Evolutionary conservation across 2,113 vertebrate genomes (phyloP).

Genomic region (Notarius lentiginosus): DNA sequence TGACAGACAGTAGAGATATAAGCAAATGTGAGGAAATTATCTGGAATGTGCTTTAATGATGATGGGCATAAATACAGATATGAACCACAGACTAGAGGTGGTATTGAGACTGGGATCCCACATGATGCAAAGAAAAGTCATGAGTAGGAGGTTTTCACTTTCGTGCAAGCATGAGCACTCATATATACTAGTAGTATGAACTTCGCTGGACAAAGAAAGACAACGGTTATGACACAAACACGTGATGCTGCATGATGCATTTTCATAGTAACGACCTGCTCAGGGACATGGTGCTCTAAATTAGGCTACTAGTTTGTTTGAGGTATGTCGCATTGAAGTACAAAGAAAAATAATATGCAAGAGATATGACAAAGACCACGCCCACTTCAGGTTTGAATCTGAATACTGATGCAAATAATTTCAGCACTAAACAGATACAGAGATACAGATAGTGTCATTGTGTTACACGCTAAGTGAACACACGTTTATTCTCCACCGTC

Average conservation of each 20-base stretch:
- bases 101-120: background rate
- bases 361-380: background rate
- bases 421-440: background rate
- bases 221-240: background rate
- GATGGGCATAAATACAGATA: background rate
- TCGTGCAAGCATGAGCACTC: background rate
- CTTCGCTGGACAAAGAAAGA: background rate
- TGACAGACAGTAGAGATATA: background rate
- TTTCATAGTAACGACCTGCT: background rate
- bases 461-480: background rate
- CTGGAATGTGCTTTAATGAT: background rate
- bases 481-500: background rate
- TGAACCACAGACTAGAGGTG: background rate
- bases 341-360: background rate
- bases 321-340: background rate
- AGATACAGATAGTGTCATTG: background rate
- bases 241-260: background rate
- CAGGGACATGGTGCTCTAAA: background rate
- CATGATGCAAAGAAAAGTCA: background rate
- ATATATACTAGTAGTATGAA: background rate
- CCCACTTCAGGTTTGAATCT: background rate
- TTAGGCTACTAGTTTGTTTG: background rate
- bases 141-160: background rate
- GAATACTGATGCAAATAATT: background rate
- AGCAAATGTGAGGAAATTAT: background rate